Evolutionary conservation across 2,797 vertebrate genomes (phyloP).

Genomic region (Poeciliopsis turneri): DNA sequence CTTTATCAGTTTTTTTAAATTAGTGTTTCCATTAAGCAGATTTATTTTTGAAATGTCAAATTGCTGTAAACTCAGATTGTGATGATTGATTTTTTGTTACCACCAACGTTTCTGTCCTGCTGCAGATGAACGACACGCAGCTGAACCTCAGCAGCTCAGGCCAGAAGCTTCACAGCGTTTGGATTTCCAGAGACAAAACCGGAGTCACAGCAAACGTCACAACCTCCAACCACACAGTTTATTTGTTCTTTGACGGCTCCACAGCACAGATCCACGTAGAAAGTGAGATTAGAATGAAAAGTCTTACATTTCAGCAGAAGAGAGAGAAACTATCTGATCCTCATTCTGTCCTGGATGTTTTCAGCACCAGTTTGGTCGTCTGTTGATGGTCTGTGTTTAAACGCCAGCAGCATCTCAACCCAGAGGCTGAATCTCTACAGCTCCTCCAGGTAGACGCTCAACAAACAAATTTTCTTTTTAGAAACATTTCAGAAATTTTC

Average conservation of each 20-base stretch:
- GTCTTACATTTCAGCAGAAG: not conserved
- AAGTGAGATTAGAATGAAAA: conserved; percentile 5
- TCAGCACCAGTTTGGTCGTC: not conserved
- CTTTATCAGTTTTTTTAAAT: too few relatives aligned
- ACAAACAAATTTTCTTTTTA: not conserved
- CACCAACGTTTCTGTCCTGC: not conserved
- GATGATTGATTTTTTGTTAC: not conserved
- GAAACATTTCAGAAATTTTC: too few relatives aligned
- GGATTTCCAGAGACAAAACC: conserved; percentile 19
- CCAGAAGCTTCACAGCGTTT: conserved; percentile 25
- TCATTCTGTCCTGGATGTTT: not conserved
- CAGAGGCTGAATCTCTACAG: not conserved
- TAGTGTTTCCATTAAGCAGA: too few relatives aligned
- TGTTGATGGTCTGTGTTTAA: not conserved
- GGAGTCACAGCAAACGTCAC: conserved; percentile 40
- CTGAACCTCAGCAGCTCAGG: conserved; percentile 10
- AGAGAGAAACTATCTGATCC: not conserved
- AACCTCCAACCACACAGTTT: not conserved
- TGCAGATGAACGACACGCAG: conserved; percentile 26
- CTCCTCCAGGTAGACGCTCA: not conserved
- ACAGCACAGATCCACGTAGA: not conserved
- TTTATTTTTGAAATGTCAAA: too few relatives aligned
- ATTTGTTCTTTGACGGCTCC: conserved; percentile 40
- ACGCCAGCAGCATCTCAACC: not conserved
- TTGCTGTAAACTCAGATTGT: too few relatives aligned